These are phyloP conservation scores for Neodiprion pinetum DNA, from an alignment of 1,140 invertebrate genomes.

Conservation along the genomic window DNA sequence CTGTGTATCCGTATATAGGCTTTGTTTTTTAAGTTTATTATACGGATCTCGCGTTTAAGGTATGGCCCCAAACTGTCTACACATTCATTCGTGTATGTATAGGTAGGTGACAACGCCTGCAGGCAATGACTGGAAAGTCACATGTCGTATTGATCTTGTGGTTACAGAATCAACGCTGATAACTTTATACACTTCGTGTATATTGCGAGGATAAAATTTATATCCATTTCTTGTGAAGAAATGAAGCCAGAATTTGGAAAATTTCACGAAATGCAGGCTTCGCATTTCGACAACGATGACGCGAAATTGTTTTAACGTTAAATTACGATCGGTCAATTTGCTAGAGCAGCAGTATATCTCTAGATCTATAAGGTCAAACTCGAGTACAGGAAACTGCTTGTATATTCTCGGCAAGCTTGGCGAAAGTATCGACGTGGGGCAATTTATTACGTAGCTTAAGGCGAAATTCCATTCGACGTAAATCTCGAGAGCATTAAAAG, in stretches of 20 bases:
- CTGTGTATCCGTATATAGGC: no score
- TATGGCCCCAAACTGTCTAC: neutral
- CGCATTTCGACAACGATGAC: neutral
- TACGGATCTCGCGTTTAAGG: neutral
- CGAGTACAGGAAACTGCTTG: neutral
- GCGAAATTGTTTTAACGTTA: neutral
- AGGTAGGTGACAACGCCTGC: neutral
- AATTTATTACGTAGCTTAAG: neutral
- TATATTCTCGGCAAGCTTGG: neutral
- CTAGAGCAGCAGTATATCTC: neutral
- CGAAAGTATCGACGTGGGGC: neutral
- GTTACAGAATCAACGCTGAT: neutral
- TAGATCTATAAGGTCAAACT: neutral
- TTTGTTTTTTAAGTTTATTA: neutral
- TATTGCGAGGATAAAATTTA: neutral
- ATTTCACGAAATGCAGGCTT: neutral
- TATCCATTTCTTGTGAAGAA: neutral
- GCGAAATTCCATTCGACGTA: neutral
- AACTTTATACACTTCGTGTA: neutral
- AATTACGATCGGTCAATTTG: neutral
- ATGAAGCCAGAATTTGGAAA: neutral
- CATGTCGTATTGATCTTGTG: neutral
- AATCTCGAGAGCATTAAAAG: conserved; percentile 3
- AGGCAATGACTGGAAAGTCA: neutral
- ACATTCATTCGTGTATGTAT: neutral